Evolutionary conservation across 2,888 invertebrate genomes (phyloP).

Genomic region (Monopis laevigella): DNA sequence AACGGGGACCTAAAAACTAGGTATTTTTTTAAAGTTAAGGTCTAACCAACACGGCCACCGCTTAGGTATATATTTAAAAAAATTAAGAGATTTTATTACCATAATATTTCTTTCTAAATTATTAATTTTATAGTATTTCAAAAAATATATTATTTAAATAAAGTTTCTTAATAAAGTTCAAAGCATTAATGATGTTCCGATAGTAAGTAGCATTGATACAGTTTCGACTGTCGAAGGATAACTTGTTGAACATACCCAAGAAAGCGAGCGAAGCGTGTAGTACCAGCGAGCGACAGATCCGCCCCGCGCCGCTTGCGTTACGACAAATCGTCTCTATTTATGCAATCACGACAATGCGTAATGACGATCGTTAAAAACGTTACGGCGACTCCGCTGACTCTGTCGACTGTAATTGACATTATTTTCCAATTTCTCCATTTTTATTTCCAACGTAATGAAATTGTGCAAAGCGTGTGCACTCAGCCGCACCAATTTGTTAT

Average conservation of each 20-base stretch:
- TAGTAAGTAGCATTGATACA: no score
- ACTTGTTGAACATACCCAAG: constrained; percentile 8
- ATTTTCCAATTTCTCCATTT: constrained; percentile 60
- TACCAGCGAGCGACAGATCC: constrained; percentile 24
- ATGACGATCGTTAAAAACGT: constrained; percentile 49
- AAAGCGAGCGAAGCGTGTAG: constrained; percentile 49
- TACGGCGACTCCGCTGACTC: constrained; percentile 31
- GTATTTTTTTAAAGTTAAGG: no score
- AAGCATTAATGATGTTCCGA: no score
- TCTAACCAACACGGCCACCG: no score
- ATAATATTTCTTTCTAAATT: no score
- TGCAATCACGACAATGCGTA: constrained; percentile 60
- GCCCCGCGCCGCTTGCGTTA: constrained; percentile 42
- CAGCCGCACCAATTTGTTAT: constrained; percentile 28
- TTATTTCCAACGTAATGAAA: constrained; percentile 48
- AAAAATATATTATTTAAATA: no score
- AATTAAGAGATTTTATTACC: no score
- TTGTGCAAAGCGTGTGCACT: constrained; percentile 41
- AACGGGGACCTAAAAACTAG: no score
- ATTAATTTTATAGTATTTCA: no score
- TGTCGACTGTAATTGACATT: constrained; percentile 59
- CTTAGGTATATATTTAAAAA: no score
- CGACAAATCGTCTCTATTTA: constrained; percentile 47
- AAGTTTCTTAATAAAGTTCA: no score
- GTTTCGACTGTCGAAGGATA: no score